Percentiles rank a stretch among this genome's conserved stretches.
Evolutionary conservation across 2,888 invertebrate species (phyloP).

Genomic region (Sinodicranocentrus sp.): DNA sequence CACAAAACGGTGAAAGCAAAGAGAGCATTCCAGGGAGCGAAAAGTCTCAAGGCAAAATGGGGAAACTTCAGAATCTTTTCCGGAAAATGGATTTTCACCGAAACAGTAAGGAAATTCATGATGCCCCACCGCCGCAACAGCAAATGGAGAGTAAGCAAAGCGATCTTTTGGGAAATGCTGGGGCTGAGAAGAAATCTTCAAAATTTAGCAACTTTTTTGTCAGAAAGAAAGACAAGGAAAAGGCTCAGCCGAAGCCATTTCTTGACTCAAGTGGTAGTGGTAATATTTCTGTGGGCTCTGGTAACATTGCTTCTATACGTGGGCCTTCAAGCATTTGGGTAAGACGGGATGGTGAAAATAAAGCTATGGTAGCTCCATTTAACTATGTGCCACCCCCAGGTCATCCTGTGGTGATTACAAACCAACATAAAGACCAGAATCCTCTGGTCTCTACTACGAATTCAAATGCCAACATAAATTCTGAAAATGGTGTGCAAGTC

Average conservation of each 20-base stretch:
- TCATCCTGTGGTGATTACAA: background rate
- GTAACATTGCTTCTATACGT: conserved; percentile 51
- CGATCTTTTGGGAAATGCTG: background rate
- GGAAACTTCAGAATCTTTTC: conserved; percentile 69
- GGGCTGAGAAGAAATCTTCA: conserved; percentile 50
- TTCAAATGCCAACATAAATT: conserved; percentile 13
- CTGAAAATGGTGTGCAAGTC: conserved; percentile 44
- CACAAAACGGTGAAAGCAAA: conserved; percentile 60
- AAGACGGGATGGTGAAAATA: conserved; percentile 70
- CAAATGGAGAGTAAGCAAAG: background rate
- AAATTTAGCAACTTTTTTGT: conserved; percentile 69
- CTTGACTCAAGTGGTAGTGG: conserved; percentile 51
- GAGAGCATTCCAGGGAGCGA: conserved; percentile 66
- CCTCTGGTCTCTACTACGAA: conserved; percentile 15
- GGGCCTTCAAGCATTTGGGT: conserved; percentile 67
- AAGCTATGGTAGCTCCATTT: conserved; percentile 70
- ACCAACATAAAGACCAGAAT: conserved; percentile 33
- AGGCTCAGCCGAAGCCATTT: conserved; percentile 64
- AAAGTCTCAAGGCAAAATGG: conserved; percentile 64
- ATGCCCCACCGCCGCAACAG: background rate
- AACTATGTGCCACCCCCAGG: conserved; percentile 71
- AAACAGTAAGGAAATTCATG: conserved; percentile 44
- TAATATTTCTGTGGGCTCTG: conserved; percentile 40
- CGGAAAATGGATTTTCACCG: conserved; percentile 71
- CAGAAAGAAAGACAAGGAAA: conserved; percentile 64